These are phyloP conservation scores for Epistrophe eligans DNA, from an alignment of 2,888 invertebrate species.

Conservation along the genomic window DNA sequence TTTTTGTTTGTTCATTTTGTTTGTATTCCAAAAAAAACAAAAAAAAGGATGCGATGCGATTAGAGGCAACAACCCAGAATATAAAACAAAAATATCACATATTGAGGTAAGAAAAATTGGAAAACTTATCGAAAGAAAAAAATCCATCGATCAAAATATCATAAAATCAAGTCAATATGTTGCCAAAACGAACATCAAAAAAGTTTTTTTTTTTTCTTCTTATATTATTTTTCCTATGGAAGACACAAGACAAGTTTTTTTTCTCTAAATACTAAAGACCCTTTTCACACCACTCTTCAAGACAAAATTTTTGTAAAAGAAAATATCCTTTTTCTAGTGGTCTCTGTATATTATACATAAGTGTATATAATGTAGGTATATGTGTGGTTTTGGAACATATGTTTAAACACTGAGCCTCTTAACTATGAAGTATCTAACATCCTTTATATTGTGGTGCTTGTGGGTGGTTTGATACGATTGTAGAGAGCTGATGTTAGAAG, in stretches of 20 bases:
- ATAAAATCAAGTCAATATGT: constrained; percentile 75
- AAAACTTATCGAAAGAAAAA: constrained; percentile 62
- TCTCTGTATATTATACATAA: background rate
- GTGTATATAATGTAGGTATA: constrained; percentile 1
- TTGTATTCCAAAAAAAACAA: constrained; percentile 1
- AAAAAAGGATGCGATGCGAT: constrained; percentile 30
- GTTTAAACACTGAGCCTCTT: constrained; percentile 49
- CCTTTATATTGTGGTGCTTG: constrained; percentile 8
- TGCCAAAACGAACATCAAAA: constrained; percentile 71
- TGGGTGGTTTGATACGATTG: constrained; percentile 20
- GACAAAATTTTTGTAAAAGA: background rate
- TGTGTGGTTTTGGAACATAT: constrained; percentile 51
- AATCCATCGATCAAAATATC: constrained; percentile 72
- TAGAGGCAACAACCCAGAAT: constrained; percentile 25
- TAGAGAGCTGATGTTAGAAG: background rate
- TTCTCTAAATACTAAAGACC: constrained; percentile 39
- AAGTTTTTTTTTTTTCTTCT: constrained; percentile 48
- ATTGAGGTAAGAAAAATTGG: constrained; percentile 41
- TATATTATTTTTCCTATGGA: background rate
- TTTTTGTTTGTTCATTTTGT: background rate
- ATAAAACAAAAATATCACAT: constrained; percentile 44
- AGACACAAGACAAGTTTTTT: constrained; percentile 69
- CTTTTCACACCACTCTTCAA: constrained; percentile 27
- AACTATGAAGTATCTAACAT: constrained; percentile 43
- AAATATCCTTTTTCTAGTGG: background rate